These are phyloP conservation scores for Acanthaster planci DNA, from an alignment of 35 echinoderm and acorn worm genomes.

Conservation along the genomic window DNA sequence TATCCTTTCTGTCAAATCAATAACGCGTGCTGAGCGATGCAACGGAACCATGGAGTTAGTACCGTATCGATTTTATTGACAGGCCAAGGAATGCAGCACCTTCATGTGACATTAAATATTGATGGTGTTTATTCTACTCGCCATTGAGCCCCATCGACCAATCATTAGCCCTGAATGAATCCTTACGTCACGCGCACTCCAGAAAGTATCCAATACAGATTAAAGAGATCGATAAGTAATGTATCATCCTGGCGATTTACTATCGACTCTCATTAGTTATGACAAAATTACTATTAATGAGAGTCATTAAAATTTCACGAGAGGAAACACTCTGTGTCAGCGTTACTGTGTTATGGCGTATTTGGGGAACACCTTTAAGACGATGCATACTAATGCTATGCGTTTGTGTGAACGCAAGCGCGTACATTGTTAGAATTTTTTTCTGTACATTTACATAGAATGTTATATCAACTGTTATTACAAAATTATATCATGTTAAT, in stretches of 20 bases:
- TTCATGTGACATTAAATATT: constrained; percentile 24
- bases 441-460: no score
- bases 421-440: no score
- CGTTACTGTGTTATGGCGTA: background rate
- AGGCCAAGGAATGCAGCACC: constrained; percentile 12
- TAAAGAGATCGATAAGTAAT: background rate
- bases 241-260: background rate
- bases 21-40: background rate
- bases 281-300: constrained; percentile 32
- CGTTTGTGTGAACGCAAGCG: no score
- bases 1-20: background rate
- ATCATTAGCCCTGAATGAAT: background rate
- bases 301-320: constrained; percentile 1
- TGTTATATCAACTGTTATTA: no score
- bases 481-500: no score
- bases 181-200: background rate
- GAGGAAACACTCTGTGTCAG: background rate
- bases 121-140: constrained; percentile 4
- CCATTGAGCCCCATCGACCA: background rate
- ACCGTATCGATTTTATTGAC: constrained; percentile 16
- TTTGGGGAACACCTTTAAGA: background rate
- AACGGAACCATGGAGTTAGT: background rate
- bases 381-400: no score
- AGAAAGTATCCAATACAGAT: background rate
- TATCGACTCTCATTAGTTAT: constrained; percentile 15